A percentile compares a stretch with the other conserved stretches of the same genome.
phyloP scores from a whole-genome alignment of 2,888 invertebrate genomes.

The Peribatodes rhomboidaria region DNA sequence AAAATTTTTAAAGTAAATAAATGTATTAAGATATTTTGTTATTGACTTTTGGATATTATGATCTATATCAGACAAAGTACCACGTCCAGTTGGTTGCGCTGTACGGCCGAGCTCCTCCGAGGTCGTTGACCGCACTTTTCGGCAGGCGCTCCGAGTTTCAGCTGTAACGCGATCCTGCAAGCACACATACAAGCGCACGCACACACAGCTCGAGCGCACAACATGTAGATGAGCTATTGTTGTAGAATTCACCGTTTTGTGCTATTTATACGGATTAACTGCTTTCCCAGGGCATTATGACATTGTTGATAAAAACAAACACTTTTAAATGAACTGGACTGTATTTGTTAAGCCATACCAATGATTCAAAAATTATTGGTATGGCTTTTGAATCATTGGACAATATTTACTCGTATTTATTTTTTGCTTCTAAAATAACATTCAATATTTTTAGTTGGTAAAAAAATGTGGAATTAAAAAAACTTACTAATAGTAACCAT shows the following conservation, averaged over 20 bases:
- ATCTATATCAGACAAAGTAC: constrained; percentile 61
- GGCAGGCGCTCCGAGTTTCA: constrained; percentile 85
- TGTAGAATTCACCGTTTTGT: constrained; percentile 26
- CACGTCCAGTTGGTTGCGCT: constrained; percentile 59
- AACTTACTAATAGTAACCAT: too few relatives aligned
- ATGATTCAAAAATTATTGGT: too few relatives aligned
- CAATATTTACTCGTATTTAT: too few relatives aligned
- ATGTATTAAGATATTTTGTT: too few relatives aligned
- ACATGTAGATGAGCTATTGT: constrained; percentile 43
- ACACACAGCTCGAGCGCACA: constrained; percentile 36
- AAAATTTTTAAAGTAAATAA: too few relatives aligned
- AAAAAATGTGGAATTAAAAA: too few relatives aligned
- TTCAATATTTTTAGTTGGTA: too few relatives aligned
- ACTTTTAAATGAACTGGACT: too few relatives aligned
- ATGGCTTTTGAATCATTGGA: too few relatives aligned
- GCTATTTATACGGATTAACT: neutral
- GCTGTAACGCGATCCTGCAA: constrained; percentile 83
- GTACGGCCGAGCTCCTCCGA: constrained; percentile 77
- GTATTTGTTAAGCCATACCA: too few relatives aligned
- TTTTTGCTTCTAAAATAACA: too few relatives aligned
- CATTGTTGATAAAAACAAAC: neutral
- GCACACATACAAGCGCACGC: constrained; percentile 55
- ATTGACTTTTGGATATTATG: neutral
- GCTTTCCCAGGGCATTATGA: neutral
- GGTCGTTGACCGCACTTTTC: constrained; percentile 84